Evolutionary conservation across 2,113 vertebrate species (phyloP), one percentile per base, ranked within the genome.

Genomic region (Hypocryptadius cinnamomeus): DNA sequence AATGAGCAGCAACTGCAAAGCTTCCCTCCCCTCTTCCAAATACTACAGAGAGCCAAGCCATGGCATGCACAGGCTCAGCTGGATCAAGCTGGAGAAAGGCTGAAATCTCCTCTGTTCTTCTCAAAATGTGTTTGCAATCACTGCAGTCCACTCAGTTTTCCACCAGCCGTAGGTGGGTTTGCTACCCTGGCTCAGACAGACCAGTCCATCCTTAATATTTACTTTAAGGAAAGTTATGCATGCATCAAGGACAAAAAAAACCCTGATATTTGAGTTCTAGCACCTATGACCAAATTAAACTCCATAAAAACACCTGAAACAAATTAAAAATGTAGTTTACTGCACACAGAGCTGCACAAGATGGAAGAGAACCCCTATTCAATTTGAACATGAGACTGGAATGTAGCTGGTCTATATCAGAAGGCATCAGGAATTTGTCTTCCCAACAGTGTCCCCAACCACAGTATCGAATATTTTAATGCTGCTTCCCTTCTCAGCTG

Each of bases 211-310:
- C 27, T 35, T 33, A 45, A 37, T 21, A 22, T 25, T 71, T 53
- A 21, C 33, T 37, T 53, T 14, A 25, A 35, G 21, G 30, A 4
- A 14, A 39, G 22, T 10, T 45, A 12, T 31, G 33, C 3, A 10
- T 4, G 10, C 39, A 51, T 21, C 21, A 50, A 72, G 47, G 39
- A 31, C 10, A 22, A 56, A 56, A 28, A 8, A n/a, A 16, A 53
- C 25, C 0, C 3, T 2, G 1, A 3, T 28, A 70, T 28, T 78
- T 64, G 37, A 73, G 14, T 40, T 74, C 9, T 40, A 77, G n/a
- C 50, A 69, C 6, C 14, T 31, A 21, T 0, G 3, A 44, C 10
- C 13, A 63, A 31, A n/a, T 35, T 8, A 56, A 61, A 71, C 16
- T 47, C 18, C 42, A 47, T 22, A 53, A 39, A 44, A 39, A 20